Base-by-base conservation (phyloP, 1,140 invertebrate species). In the Caenorhabditis briggsae region DNA sequence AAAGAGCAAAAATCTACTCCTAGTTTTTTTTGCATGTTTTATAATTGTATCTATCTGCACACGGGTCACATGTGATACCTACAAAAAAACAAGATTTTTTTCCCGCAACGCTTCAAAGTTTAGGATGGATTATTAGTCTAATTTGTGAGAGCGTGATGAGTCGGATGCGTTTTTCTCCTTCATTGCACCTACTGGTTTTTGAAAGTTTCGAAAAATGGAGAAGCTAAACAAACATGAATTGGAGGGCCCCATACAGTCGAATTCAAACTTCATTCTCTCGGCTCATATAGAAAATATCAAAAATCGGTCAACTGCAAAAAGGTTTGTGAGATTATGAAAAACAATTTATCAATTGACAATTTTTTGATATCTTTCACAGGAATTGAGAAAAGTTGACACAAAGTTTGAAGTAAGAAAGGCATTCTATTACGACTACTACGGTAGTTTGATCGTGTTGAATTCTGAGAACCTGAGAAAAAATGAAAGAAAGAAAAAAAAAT, bases 41-140 rank as follows among this genome's bases (percentile, higher is more conserved):
- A 78, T 78, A 78, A 50, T 78, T 78, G 70, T 50, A 78, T 78
- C 70, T 78, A 46, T 46, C 48, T 5, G 50, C 20, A 33, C 18
- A 46, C 41, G 50, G 43, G 46, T 18, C 70, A 23, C 70, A 78
- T 46, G 70, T 78, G 70, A 78, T 46, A 78, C 43, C 12, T 16
- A 5, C 33, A 23, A 53, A 78, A 46, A 78, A 78, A 78, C n/a
- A 50, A 53, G 11, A 11, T 16, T 53, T 33, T 50, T 78, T 43
- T 1, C 5, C 43, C 33, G 70, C 46, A 50, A 78, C 20, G 70
- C 11, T n/a, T 78, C 46, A 78, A 78, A 78, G 70, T 78, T 78
- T 78, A 78, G n/a, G n/a, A 18, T n/a, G 33, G 23, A 50, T 78
- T 78, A 78, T 78, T 78, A 25, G 70, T 14, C 70, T 50, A 78